Percentiles rank a stretch among this genome's conserved stretches.
These are phyloP conservation scores for Gorsachius goisagi DNA, from an alignment of 2,113 vertebrate species.

Conservation along the genomic window DNA sequence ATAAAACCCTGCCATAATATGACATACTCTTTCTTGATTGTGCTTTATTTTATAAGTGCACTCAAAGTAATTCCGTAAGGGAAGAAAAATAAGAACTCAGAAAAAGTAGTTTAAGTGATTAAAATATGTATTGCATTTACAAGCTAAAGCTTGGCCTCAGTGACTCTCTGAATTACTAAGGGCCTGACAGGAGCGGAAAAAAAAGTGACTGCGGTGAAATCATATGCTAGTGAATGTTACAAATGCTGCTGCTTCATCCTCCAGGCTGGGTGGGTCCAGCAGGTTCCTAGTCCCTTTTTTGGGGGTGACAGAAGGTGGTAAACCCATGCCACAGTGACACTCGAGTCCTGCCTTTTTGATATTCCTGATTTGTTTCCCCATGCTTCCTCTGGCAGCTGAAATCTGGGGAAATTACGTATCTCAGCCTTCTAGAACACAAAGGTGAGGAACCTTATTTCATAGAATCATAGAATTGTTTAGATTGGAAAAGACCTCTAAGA, in stretches of 20 bases:
- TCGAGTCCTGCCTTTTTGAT: neutral
- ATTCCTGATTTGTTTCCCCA: neutral
- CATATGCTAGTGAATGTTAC: neutral
- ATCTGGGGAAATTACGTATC: neutral
- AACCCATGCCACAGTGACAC: neutral
- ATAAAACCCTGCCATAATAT: neutral
- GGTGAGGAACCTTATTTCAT: neutral
- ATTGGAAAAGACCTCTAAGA: too few species aligned
- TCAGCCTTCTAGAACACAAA: neutral
- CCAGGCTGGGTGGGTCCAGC: neutral
- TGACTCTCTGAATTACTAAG: neutral
- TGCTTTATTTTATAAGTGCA: neutral
- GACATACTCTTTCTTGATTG: neutral
- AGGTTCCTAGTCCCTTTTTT: neutral
- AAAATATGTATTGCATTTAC: neutral
- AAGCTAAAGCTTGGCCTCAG: neutral
- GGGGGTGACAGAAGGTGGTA: neutral
- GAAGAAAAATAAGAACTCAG: neutral
- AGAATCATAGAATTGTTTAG: too few species aligned
- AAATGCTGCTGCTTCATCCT: neutral
- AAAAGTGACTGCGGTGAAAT: neutral
- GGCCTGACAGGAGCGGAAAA: neutral
- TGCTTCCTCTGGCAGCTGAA: neutral
- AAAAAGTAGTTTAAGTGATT: neutral
- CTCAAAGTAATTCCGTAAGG: neutral